These are phyloP conservation scores for Anableps anableps DNA, from an alignment of 2,797 vertebrate species.

Conservation along the genomic window DNA sequence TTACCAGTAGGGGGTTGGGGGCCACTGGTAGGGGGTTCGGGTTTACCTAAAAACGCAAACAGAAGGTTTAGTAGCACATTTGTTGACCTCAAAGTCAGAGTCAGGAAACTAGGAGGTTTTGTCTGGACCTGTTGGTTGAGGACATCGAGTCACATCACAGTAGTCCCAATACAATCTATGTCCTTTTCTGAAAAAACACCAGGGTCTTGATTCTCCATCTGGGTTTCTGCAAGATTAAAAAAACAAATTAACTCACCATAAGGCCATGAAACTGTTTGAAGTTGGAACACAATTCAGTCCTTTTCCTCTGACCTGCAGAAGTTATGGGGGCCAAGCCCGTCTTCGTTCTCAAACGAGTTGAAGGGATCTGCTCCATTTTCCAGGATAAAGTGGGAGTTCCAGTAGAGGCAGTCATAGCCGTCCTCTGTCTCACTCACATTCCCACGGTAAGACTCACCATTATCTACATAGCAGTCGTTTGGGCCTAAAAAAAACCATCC, in stretches of 20 bases:
- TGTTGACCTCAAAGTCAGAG: not conserved
- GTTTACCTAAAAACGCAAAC: slow-evolving; percentile 34
- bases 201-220: slow-evolving; percentile 79
- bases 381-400: slow-evolving; percentile 82
- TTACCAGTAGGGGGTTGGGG: not conserved
- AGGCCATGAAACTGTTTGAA: not conserved
- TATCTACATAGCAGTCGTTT: slow-evolving; percentile 73
- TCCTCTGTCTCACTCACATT: slow-evolving; percentile 77
- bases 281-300: not conserved
- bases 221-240: slow-evolving; percentile 74
- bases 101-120: not conserved
- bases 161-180: slow-evolving; percentile 74
- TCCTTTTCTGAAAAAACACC: slow-evolving; percentile 80
- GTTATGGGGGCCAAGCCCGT: slow-evolving; percentile 81
- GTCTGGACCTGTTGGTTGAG: slow-evolving; percentile 56
- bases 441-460: slow-evolving; percentile 81
- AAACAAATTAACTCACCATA: not conserved
- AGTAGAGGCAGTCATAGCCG: slow-evolving; percentile 78
- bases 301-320: slow-evolving; percentile 78
- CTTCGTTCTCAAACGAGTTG: slow-evolving; percentile 42
- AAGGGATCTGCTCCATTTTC: slow-evolving; percentile 66
- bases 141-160: slow-evolving; percentile 75
- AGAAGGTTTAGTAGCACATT: slow-evolving; percentile 3
- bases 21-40: not conserved
- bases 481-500: slow-evolving; percentile 57